Conservation (phyloP, 2,113 vertebrate species). For the Nettapus auritus region DNA sequence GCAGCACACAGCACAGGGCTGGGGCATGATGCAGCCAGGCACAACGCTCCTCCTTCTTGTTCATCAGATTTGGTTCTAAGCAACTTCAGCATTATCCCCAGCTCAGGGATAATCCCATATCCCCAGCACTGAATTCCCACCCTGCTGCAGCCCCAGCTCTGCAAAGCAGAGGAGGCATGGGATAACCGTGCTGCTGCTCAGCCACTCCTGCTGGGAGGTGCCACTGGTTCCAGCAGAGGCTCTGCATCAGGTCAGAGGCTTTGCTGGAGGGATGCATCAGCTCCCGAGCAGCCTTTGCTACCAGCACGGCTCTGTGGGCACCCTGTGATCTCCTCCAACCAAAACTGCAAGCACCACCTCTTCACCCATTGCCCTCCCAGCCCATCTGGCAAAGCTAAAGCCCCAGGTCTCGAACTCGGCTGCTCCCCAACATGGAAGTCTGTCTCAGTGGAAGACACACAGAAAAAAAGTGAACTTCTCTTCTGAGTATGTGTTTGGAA, state of each 20-base stretch:
- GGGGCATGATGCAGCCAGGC: rapidly evolving
- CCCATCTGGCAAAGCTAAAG: neutral
- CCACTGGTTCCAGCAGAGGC: neutral
- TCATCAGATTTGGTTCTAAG: neutral
- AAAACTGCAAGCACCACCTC: neutral
- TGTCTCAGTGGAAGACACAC: neutral
- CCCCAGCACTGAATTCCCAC: neutral
- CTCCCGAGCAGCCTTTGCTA: neutral
- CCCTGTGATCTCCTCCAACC: rapidly evolving
- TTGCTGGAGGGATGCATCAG: neutral
- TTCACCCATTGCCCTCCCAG: neutral
- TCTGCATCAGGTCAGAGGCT: neutral
- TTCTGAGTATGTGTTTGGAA: neutral
- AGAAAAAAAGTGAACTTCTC: neutral
- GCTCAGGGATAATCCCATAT: neutral
- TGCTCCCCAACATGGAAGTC: rapidly evolving
- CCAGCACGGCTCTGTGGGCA: rapidly evolving
- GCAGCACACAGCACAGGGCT: neutral
- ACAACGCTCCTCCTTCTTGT: neutral
- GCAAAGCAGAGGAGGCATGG: neutral
- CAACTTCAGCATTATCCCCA: neutral
- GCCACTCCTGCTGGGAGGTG: neutral
- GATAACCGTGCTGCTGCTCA: neutral
- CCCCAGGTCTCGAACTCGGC: rapidly evolving
- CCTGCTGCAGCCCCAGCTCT: neutral